A percentile compares a stretch with the other conserved stretches of the same genome.
Conservation (phyloP, 2,113 vertebrate species). For the Oplegnathus fasciatus region DNA sequence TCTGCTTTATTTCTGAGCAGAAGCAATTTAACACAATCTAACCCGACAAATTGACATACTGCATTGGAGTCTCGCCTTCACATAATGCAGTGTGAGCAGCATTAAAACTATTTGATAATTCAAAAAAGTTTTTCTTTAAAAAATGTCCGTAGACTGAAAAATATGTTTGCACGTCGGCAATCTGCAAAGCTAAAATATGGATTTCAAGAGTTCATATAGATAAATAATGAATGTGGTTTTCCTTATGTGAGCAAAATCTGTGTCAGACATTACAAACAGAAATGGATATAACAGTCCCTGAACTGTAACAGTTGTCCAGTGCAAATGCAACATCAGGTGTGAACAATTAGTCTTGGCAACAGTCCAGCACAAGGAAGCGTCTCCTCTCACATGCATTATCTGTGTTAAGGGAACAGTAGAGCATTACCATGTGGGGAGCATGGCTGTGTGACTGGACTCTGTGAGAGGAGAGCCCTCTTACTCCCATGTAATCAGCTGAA, state of each 20-base stretch:
- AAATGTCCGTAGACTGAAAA: slow-evolving; percentile 1
- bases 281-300: slow-evolving; percentile 14
- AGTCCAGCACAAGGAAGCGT: slow-evolving; percentile 57
- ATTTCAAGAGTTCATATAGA: neutral
- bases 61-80: slow-evolving; percentile 23
- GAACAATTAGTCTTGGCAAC: slow-evolving; percentile 68
- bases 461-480: slow-evolving; percentile 57
- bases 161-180: neutral
- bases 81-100: slow-evolving; percentile 38
- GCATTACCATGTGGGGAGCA: slow-evolving; percentile 61
- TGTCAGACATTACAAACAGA: slow-evolving; percentile 5
- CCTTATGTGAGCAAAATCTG: slow-evolving; percentile 9
- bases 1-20: slow-evolving; percentile 34
- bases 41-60: slow-evolving; percentile 44
- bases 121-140: slow-evolving; percentile 4
- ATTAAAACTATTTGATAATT: slow-evolving; percentile 36
- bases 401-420: slow-evolving; percentile 53
- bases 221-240: slow-evolving; percentile 1
- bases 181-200: neutral
- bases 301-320: slow-evolving; percentile 18
- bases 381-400: slow-evolving; percentile 58
- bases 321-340: slow-evolving; percentile 63
- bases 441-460: slow-evolving; percentile 62
- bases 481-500: slow-evolving; percentile 78
- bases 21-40: slow-evolving; percentile 69